Evolutionary conservation across 2,888 invertebrate genomes (phyloP), one percentile per base, ranked within the genome.

Genomic region (Lagria hirta): DNA sequence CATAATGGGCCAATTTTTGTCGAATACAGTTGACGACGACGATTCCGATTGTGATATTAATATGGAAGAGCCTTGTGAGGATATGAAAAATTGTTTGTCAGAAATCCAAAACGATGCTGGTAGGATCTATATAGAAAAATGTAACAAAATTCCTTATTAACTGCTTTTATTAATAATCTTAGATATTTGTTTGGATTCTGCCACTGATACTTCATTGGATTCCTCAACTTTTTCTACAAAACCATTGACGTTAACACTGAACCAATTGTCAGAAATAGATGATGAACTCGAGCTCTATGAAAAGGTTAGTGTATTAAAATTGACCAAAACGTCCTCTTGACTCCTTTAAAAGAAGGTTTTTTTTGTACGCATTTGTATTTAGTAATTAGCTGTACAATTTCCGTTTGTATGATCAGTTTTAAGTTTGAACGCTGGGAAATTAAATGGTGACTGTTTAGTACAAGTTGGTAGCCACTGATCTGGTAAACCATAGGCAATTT

Each of bases 211-310:
- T 4, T 11, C n/a, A 6, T 14, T 18, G 3, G n/a, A 27, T 2
- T 10, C 21, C 2, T 6, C 26, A 7, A 3, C 26, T 4, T 3
- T 12, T 3, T 20, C 21, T 2, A 18, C 15, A 1, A 20, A 8
- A 8, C 26, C 26, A 4, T 28, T 33, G 2, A 33, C 18, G 1
- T 1, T 41, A 4, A 41, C 16, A 14, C 10, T 41, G 7, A 21
- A 41, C 5, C 17, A 41, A 18, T 32, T 41, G 5, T 11, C 26
- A 5, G 61, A 62, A 28, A 58, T 77, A 2, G 77, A 78, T 58
- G 52, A 61, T 1, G 71, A 75, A 52, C 65, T 78, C 3, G 68
- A 71, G 24, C 63, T 70, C 18, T 64, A 67, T 11, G 76, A 78
- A 45, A 72, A 74, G 60, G 72, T 75, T 24, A 54, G n/a, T n/a